Evolutionary conservation across 92 coral and sea anemone species (phyloP), one percentile per base, ranked within the genome.

Genomic region (Micromussa lordhowensis): DNA sequence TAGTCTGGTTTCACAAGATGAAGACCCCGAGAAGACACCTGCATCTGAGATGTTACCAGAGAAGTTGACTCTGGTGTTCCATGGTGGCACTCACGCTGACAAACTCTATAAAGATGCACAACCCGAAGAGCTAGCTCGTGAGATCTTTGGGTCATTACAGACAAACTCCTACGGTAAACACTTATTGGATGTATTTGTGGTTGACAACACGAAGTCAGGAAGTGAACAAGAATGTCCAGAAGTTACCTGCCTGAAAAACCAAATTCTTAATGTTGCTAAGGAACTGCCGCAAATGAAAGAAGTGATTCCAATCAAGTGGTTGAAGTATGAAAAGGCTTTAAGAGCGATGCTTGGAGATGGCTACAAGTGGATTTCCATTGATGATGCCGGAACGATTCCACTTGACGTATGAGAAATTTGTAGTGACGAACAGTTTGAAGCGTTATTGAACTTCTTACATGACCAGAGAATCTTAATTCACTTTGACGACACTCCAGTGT

Each of bases 391-490:
- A 19, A 70, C 4, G 19, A 70, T 70, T 70, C 48, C 76, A 7
- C 21, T 1, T 13, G 44, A 70, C 2, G 36, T 12, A 70, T 70
- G 76, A 22, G 76, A 48, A 70, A 70, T 70, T 31, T 70, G 22
- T 5, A 70, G 38, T 13, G n/a, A 70, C 21, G 76, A 70, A 5
- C 48, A 70, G 10, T 70, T 70, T 70, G 1, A 0, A 1, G 22
- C 40, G 2, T 29, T 70, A 14, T 30, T 70, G 76, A 31, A 13
- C 48, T 29, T 70, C 40, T 18, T 70, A 32, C 76, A 70, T 35
- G 76, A 70, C 76, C 48, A 70, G 36, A 70, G 76, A 70, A 13
- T 29, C 32, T 70, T 70, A 12, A 31, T 70, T 70, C 76, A 70
- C 32, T 70, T 70, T 19, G 36, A 70, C 3, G 76, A 70, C 76